phyloP scores from a whole-genome alignment of 2,888 invertebrate species.

The Diarsia dahlii region DNA sequence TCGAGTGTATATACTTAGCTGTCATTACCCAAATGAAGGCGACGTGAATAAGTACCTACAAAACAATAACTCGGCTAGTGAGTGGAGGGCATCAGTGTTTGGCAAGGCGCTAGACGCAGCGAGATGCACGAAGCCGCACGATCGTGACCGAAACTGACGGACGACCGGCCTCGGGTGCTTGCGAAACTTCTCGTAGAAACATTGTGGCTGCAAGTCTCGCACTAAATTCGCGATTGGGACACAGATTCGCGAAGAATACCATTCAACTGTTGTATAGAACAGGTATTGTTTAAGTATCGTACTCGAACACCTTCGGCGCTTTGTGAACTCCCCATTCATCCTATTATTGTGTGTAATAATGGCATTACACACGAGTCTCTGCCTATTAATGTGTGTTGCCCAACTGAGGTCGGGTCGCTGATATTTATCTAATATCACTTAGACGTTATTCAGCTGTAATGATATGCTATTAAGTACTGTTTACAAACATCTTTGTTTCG shows the following conservation, averaged over 20 bases:
- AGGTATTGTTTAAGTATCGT: slow-evolving; percentile 72
- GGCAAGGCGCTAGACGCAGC: slow-evolving; percentile 72
- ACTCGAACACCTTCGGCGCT: slow-evolving; percentile 65
- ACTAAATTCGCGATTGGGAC: slow-evolving; percentile 86
- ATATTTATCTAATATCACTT: slow-evolving; percentile 67
- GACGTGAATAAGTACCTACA: slow-evolving; percentile 62
- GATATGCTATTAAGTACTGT: slow-evolving; percentile 49
- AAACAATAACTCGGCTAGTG: slow-evolving; percentile 62
- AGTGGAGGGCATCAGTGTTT: slow-evolving; percentile 69
- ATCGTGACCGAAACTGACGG: slow-evolving; percentile 84
- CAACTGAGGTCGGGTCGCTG: slow-evolving; percentile 65
- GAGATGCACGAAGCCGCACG: slow-evolving; percentile 78
- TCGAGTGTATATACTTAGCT: no score
- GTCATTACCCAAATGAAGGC: slow-evolving; percentile 65
- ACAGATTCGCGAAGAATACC: slow-evolving; percentile 81
- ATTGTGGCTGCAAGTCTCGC: slow-evolving; percentile 82
- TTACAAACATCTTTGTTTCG: slow-evolving; percentile 40
- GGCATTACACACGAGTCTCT: slow-evolving; percentile 59
- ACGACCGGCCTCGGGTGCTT: slow-evolving; percentile 84
- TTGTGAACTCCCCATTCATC: slow-evolving; percentile 65
- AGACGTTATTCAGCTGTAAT: slow-evolving; percentile 65
- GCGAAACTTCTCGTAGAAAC: slow-evolving; percentile 83
- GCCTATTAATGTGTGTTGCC: slow-evolving; percentile 63
- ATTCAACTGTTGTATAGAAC: slow-evolving; percentile 74
- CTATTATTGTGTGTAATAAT: slow-evolving; percentile 62